A percentile compares a stretch with the other conserved stretches of the same genome.
These are phyloP conservation scores for Lordiphosa stackelbergi DNA, from an alignment of 1,140 invertebrate genomes.

Conservation along the genomic window DNA sequence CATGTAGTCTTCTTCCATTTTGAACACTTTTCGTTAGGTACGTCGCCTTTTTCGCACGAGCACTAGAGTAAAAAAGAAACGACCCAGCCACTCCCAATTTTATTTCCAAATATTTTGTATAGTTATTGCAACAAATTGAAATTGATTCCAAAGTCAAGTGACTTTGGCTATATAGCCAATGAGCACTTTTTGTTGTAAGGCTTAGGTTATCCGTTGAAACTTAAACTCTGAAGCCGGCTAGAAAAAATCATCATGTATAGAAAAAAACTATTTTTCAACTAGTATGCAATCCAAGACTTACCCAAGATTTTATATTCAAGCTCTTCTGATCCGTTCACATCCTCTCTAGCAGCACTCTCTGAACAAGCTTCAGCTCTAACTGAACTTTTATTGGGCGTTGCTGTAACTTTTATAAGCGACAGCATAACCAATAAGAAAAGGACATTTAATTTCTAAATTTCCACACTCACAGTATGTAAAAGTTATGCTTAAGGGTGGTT, in stretches of 20 bases:
- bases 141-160: no score
- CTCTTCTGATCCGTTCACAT: neutral
- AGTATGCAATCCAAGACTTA: neutral
- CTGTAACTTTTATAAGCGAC: constrained; percentile 50
- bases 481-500: constrained; percentile 11
- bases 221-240: no score
- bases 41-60: no score
- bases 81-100: no score
- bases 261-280: neutral
- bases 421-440: constrained; percentile 46
- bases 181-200: neutral
- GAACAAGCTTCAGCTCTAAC: constrained; percentile 22
- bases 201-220: no score
- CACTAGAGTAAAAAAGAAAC: no score
- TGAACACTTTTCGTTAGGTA: no score
- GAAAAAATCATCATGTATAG: neutral
- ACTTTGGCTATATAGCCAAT: neutral
- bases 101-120: no score
- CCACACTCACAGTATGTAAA: constrained; percentile 21
- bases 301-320: no score
- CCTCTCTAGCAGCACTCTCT: constrained; percentile 10
- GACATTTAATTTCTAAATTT: constrained; percentile 28
- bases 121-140: no score
- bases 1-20: no score
- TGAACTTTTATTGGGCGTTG: constrained; percentile 57